phyloP scores from a whole-genome alignment of 2,113 vertebrate species.

The Macrotus californicus region DNA sequence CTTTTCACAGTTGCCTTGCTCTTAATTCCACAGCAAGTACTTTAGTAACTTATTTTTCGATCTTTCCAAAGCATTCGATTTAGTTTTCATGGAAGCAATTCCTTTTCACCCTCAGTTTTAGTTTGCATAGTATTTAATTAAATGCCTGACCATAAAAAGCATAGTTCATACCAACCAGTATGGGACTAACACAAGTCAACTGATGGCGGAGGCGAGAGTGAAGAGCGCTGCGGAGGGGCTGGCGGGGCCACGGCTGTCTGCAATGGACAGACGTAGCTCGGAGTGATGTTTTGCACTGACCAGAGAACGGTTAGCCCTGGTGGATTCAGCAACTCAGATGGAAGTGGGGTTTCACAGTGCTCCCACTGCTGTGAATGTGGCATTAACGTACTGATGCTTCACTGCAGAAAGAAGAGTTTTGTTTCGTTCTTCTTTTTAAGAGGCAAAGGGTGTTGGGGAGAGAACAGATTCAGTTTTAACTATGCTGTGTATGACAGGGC shows the following conservation, averaged over 20 bases:
- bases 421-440: not conserved
- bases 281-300: not conserved
- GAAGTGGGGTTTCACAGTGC: not conserved
- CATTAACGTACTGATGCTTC: not conserved
- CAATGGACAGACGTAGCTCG: too few species aligned
- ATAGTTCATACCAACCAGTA: not conserved
- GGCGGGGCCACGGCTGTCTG: not conserved
- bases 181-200: not conserved
- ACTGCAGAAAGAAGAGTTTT: not conserved
- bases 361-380: too few species aligned
- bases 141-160: not conserved
- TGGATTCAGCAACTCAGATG: not conserved
- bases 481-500: not conserved
- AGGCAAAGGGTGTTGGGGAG: not conserved
- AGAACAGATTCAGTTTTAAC: not conserved
- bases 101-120: not conserved
- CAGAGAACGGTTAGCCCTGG: not conserved
- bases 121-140: not conserved
- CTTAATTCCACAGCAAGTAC: not conserved
- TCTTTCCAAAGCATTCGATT: conserved; percentile 5
- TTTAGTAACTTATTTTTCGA: not conserved
- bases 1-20: not conserved
- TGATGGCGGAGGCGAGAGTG: not conserved
- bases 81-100: not conserved
- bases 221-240: not conserved